Base-by-base conservation (phyloP, 2,888 invertebrate genomes). In the Apotomis betuletana region DNA sequence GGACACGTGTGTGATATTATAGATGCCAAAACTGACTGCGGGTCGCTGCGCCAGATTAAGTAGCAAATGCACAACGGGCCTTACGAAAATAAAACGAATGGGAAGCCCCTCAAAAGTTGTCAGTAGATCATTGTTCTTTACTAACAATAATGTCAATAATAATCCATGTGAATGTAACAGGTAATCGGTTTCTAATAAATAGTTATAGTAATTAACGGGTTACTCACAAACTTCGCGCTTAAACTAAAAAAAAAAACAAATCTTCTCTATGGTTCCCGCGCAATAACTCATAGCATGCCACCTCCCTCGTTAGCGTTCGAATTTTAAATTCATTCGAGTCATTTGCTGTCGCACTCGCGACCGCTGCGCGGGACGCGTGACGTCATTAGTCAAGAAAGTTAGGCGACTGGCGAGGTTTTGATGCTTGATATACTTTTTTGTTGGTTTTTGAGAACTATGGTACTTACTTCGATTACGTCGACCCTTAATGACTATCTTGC, bases 241-340 rank as follows among this genome's bases (percentile, higher is more conserved):
- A n/a, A 9, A 12, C 6, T 15, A 10, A 12, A 52, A 54, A 59
- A 13, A 36, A 46, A 15, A n/a, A 46, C n/a, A 57, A 70, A 15
- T 27, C n/a, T 61, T 67, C 60, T 67, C 70, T 67, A 71, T 63
- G 71, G 51, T 72, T 5, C 46, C 5, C 46, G 36, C 15, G 81
- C 86, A 81, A 90, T 91, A 90, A 90, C 84, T 90, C 86, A 88
- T 83, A 82, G 73, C 77, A 78, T 75, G 79, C 85, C 86, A 85
- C 90, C 89, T 87, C 88, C 85, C 90, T 92, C 89, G 92, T 92
- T 92, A 92, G 85, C 83, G 87, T 84, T 78, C 75, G 73, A 85
- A 91, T 90, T 92, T 92, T 90, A 92, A 92, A 92, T 91, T 92
- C 91, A 92, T 92, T 84, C 92, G 91, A 92, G 90, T 90, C 93